Conservation (phyloP, 2,113 vertebrate genomes). For the pig (Sus scrofa) region T2T-Sscrofa CM000814.6:56843001-56843500, state of each 20-base stretch:
- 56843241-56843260: not conserved
- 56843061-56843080: no score
- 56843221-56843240: not conserved
- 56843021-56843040: fast-evolving
- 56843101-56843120: not conserved
- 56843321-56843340: not conserved
- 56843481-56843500: no score
- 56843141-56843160: not conserved
- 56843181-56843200: no score
- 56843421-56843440: not conserved
- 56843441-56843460: not conserved
- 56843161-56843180: fast-evolving
- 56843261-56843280: not conserved
- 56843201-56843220: not conserved
- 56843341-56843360: not conserved
- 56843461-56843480: fast-evolving
- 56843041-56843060: not conserved
- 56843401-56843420: not conserved
- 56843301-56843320: fast-evolving
- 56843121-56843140: not conserved
- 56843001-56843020: not conserved
- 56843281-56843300: not conserved
- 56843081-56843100: not conserved
- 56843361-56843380: no score
- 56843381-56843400: not conserved